phyloP scores from a whole-genome alignment of 2,113 vertebrate genomes.

The Drymodes brunneopygia region DNA sequence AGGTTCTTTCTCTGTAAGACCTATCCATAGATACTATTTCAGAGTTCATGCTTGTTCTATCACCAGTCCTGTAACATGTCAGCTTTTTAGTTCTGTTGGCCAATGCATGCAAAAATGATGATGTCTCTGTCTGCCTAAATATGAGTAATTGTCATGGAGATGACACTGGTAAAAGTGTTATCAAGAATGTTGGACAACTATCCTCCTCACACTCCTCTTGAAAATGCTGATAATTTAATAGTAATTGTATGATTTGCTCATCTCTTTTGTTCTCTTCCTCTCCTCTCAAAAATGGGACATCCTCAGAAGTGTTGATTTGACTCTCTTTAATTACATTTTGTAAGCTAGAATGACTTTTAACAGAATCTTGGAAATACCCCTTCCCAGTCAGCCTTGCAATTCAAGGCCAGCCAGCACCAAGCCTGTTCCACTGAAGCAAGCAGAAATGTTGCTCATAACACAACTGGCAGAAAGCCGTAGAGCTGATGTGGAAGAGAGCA shows the following conservation, averaged over 20 bases:
- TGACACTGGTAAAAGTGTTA: not conserved
- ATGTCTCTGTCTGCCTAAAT: not conserved
- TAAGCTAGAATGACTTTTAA: not conserved
- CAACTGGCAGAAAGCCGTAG: not conserved
- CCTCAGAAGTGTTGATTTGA: not conserved
- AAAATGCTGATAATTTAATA: not conserved
- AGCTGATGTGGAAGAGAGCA: not conserved
- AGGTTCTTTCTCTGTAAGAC: not conserved
- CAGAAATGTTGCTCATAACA: not conserved
- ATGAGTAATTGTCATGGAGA: not conserved
- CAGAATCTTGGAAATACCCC: conserved; percentile 2
- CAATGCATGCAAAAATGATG: not conserved
- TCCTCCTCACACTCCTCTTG: not conserved
- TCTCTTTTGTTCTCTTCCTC: not conserved
- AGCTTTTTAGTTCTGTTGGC: not conserved
- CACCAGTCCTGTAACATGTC: not conserved
- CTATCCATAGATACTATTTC: not conserved
- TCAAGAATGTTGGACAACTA: not conserved
- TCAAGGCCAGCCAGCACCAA: not conserved
- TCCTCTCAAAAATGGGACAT: not conserved
- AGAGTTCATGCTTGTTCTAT: not conserved
- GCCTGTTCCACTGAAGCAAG: not conserved
- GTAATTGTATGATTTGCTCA: not conserved
- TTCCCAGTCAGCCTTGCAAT: not conserved
- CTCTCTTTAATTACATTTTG: not conserved